Evolutionary conservation across 2,797 vertebrate species (phyloP).

Genomic region (Syndactyla subalaris): DNA sequence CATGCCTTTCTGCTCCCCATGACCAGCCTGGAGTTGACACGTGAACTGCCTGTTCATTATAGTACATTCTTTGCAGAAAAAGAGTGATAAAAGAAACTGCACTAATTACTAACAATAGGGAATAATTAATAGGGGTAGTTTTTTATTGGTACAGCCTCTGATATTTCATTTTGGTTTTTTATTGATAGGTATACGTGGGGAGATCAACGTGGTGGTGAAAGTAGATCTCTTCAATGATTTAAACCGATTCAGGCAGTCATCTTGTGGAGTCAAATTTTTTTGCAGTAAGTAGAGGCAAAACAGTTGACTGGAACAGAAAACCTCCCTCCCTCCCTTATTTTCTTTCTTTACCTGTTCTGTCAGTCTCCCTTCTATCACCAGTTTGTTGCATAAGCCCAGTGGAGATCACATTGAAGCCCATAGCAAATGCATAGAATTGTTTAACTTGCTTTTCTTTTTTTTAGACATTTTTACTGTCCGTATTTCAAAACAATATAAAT

Average conservation of each 20-base stretch:
- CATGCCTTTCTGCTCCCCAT: background rate
- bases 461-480: background rate
- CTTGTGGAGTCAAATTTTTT: slow-evolving; percentile 98
- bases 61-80: background rate
- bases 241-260: slow-evolving; percentile 97
- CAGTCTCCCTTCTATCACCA: background rate
- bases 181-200: slow-evolving; percentile 91
- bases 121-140: background rate
- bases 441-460: background rate
- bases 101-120: background rate
- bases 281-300: slow-evolving; percentile 87
- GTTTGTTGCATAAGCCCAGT: background rate
- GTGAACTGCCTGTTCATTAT: background rate
- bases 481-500: background rate
- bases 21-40: background rate
- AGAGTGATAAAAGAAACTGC: background rate
- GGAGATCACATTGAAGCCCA: background rate
- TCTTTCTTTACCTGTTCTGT: background rate
- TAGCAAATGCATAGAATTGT: background rate
- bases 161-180: background rate
- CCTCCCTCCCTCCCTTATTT: accelerated
- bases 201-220: slow-evolving; percentile 96
- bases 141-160: background rate
- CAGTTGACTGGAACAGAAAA: background rate
- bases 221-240: slow-evolving; percentile 98